phyloP scores from a whole-genome alignment of 2,113 vertebrate genomes.

The Pipa parva region DNA sequence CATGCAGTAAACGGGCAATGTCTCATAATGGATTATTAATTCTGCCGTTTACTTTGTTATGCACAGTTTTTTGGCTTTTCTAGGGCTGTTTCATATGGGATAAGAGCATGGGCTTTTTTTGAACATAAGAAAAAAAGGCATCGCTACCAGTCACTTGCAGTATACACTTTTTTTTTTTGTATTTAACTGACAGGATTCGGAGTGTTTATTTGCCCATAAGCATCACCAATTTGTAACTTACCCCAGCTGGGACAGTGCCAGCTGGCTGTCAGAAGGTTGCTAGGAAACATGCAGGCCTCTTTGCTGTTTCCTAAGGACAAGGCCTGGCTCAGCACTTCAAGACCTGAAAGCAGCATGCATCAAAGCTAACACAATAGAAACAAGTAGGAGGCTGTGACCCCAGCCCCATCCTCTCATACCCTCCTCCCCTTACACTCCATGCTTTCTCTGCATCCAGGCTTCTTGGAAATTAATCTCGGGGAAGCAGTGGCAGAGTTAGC shows the following conservation, averaged over 20 bases:
- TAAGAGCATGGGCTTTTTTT: no score
- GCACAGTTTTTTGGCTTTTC: no score
- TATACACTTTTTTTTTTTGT: no score
- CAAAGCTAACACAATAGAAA: slow-evolving; percentile 19
- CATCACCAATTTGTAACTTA: slow-evolving; percentile 12
- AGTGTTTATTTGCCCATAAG: slow-evolving; percentile 19
- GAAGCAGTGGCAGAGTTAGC: not conserved
- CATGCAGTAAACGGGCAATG: no score
- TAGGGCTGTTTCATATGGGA: no score
- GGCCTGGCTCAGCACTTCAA: slow-evolving; percentile 9
- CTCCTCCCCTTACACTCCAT: slow-evolving; percentile 8
- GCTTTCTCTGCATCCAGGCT: not conserved
- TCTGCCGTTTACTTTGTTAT: no score
- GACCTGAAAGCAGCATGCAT: slow-evolving; percentile 25
- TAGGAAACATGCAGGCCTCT: slow-evolving; percentile 47
- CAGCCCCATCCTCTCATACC: not conserved
- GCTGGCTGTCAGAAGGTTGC: slow-evolving; percentile 49
- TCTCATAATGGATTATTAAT: no score
- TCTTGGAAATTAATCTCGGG: slow-evolving; percentile 1
- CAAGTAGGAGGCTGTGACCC: not conserved
- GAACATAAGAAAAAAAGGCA: no score
- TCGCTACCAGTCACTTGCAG: no score
- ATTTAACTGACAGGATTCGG: no score
- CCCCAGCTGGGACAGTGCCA: slow-evolving; percentile 42
- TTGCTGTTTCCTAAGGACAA: slow-evolving; percentile 45